These are phyloP conservation scores for Entelurus aequoreus DNA, from an alignment of 2,113 vertebrate species.

Conservation along the genomic window DNA sequence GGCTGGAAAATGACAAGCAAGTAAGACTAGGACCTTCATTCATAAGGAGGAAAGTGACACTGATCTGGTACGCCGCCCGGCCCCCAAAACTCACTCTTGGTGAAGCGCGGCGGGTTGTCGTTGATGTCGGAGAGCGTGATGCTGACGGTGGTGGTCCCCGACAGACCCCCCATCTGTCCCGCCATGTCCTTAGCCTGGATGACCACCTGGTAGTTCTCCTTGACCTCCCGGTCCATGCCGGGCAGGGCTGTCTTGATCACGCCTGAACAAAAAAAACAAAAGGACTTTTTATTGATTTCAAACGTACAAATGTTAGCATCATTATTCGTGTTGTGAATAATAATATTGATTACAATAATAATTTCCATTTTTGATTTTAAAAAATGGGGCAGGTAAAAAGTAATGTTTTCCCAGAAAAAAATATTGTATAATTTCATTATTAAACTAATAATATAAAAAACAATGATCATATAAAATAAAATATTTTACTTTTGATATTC, in stretches of 20 bases:
- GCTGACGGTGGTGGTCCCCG: constrained; percentile 90
- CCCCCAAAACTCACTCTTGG: constrained; percentile 77
- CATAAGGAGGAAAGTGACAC: too few species aligned
- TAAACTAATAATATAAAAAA: too few species aligned
- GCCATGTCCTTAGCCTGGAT: constrained; percentile 98
- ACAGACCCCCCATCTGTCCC: constrained; percentile 93
- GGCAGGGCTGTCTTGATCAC: constrained; percentile 91
- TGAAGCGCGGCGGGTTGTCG: constrained; percentile 90
- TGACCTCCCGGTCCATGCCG: constrained; percentile 92
- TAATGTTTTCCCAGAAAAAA: too few species aligned
- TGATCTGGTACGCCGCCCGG: too few species aligned
- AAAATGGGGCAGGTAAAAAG: too few species aligned
- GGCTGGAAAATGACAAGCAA: constrained; percentile 53
- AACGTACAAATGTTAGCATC: background rate
- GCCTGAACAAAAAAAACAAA: constrained; percentile 60
- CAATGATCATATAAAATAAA: too few species aligned
- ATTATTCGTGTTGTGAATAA: too few species aligned
- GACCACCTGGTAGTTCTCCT: constrained; percentile 90
- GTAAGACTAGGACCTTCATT: too few species aligned
- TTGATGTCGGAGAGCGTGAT: constrained; percentile 89
- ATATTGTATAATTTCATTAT: too few species aligned
- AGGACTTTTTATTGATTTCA: background rate
- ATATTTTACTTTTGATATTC: too few species aligned
- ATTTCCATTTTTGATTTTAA: too few species aligned
- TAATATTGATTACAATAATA: too few species aligned